Percentiles rank a stretch among this genome's conserved stretches.
Evolutionary conservation across 2,113 vertebrate genomes (phyloP).

Genomic region (Nyctibius bracteatus): DNA sequence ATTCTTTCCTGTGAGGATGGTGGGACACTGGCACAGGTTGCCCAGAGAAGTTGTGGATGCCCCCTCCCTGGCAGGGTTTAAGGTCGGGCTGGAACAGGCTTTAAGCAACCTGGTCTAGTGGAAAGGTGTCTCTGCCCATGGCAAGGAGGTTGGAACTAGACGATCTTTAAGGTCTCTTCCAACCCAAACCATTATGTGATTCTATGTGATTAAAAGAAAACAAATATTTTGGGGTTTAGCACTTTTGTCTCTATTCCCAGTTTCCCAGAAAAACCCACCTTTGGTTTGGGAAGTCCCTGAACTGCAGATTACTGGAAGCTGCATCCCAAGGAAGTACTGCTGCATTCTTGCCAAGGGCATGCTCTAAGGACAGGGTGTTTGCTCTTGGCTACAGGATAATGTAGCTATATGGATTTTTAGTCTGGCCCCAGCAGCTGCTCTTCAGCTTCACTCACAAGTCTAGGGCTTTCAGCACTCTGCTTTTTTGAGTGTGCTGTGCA

Average conservation of each 20-base stretch:
- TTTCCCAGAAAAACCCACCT: background rate
- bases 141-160: too few species aligned
- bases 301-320: background rate
- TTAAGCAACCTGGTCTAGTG: too few species aligned
- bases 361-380: background rate
- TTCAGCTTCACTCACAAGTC: background rate
- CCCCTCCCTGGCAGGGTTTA: too few species aligned
- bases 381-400: background rate
- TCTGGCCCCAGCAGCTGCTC: background rate
- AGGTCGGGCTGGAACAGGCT: too few species aligned
- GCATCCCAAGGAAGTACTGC: background rate
- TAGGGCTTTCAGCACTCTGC: background rate
- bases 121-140: too few species aligned
- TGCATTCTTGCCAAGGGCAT: rapidly evolving
- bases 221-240: background rate
- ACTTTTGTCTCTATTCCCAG: background rate
- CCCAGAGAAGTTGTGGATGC: too few species aligned
- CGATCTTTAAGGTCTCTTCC: too few species aligned
- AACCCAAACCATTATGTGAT: too few species aligned
- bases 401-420: rapidly evolving
- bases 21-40: too few species aligned
- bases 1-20: too few species aligned
- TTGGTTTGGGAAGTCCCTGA: background rate
- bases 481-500: background rate
- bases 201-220: background rate